These are phyloP conservation scores for Bombyx huttoni DNA, from an alignment of 2,888 invertebrate species.

Conservation along the genomic window DNA sequence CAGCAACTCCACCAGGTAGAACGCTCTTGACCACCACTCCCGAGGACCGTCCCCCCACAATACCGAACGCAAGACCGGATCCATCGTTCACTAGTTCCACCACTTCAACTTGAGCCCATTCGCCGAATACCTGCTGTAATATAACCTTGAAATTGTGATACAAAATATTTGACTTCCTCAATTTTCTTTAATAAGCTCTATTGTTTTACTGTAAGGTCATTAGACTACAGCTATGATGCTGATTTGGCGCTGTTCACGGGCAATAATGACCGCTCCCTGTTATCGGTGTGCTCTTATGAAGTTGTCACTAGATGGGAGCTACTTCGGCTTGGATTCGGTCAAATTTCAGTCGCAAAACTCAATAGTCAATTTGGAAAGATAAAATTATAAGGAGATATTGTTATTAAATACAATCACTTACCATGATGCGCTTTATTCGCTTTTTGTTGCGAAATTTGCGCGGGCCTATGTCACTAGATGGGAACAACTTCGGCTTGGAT, in stretches of 20 bases:
- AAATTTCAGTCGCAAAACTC: not conserved
- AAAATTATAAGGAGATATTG: not conserved
- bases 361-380: not conserved
- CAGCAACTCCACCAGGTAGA: conserved; percentile 92
- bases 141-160: conserved; percentile 2
- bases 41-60: conserved; percentile 92
- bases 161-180: not conserved
- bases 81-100: conserved; percentile 95
- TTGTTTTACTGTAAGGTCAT: too few relatives aligned
- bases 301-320: too few relatives aligned
- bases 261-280: too few relatives aligned
- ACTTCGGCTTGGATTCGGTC: too few relatives aligned
- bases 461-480: too few relatives aligned
- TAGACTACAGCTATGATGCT: too few relatives aligned
- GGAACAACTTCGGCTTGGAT: too few relatives aligned
- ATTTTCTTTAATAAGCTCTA: too few relatives aligned
- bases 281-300: too few relatives aligned
- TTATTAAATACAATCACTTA: conserved; percentile 18
- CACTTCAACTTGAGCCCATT: conserved; percentile 96
- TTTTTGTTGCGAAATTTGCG: conserved; percentile 51
- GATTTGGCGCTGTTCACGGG: too few relatives aligned
- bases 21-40: conserved; percentile 96
- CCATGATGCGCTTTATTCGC: conserved; percentile 65
- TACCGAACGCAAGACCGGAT: conserved; percentile 93
- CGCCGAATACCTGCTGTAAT: conserved; percentile 86